Conservation (phyloP, 2,888 invertebrate species). For the Poecilus cupreus region DNA sequence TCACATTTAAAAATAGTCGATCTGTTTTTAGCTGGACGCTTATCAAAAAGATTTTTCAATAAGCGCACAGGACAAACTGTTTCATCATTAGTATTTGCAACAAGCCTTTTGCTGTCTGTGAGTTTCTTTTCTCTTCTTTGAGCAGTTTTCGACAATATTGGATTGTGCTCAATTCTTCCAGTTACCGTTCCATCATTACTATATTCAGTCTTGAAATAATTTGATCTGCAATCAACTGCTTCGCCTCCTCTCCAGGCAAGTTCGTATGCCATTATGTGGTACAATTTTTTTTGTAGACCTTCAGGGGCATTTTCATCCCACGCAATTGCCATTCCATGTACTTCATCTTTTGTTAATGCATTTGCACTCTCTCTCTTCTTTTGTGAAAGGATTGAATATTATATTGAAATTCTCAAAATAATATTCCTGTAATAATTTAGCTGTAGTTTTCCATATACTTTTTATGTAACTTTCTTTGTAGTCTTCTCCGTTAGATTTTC, state of each 20-base stretch:
- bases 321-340: slow-evolving; percentile 6
- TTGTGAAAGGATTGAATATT: too few species aligned
- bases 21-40: slow-evolving; percentile 55
- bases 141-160: slow-evolving; percentile 61
- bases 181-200: slow-evolving; percentile 55
- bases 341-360: too few species aligned
- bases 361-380: too few species aligned
- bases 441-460: too few species aligned
- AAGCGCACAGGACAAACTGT: slow-evolving; percentile 59
- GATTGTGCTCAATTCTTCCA: slow-evolving; percentile 62
- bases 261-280: slow-evolving; percentile 59
- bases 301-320: slow-evolving; percentile 52
- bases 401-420: too few species aligned
- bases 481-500: too few species aligned
- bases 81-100: slow-evolving; percentile 55
- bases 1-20: slow-evolving; percentile 5
- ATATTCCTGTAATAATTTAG: too few species aligned
- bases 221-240: slow-evolving; percentile 38
- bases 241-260: slow-evolving; percentile 61
- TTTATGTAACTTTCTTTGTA: too few species aligned
- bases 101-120: slow-evolving; percentile 61
- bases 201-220: slow-evolving; percentile 54
- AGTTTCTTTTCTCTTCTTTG: slow-evolving; percentile 60
- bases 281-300: slow-evolving; percentile 60
- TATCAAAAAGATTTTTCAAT: slow-evolving; percentile 50